Evolutionary conservation across 35 echinoderm and acorn worm genomes (phyloP), one percentile per base, ranked within the genome.

Genomic region (Lytechinus pictus): DNA sequence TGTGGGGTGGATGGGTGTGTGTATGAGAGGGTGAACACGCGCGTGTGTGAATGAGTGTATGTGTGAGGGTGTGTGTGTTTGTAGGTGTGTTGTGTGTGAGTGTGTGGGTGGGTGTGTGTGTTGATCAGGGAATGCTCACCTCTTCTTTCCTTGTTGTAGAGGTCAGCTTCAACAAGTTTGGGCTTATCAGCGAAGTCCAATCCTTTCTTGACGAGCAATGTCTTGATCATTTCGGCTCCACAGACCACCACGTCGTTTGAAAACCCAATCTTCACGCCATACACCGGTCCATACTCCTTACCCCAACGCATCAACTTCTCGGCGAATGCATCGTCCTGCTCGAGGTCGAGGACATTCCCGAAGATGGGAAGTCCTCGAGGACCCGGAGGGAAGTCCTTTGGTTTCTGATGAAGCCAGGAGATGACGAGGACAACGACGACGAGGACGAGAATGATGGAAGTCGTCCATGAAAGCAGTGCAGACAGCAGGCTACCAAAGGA

Each of bases 161-260:
- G 24, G 53, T 93, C 92, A 10, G 92, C 92, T 93, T 93, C 92
- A 27, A 93, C 55, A 24, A 93, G 92, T 53, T 93, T 33, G 0
- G 92, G 92, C 57, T 93, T 93, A 27, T 93, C 92, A 1, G 92
- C 92, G 11, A 93, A 93, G 92, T 93, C 92, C 29, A 93, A 24
- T 11, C 92, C 92, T 27, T 93, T 93, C 54, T 93, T 93, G 52
- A 93, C 92, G 11, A 93, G 92, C 92, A 93, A 44, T 6, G 92
- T 57, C 24, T 93, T 93, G 54, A 93, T 93, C 92, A 93, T 93
- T 33, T 93, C 92, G 92, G 92, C 92, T 11, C 92, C 92, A 54
- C 92, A 93, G 14, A 93, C 92, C 54, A 93, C 92, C 10, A 93
- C 92, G 92, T 93, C 92, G 55, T 93, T 93, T 10, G 54, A 93